Conservation (phyloP, 2,113 vertebrate species). For the Holacanthus passer region DNA sequence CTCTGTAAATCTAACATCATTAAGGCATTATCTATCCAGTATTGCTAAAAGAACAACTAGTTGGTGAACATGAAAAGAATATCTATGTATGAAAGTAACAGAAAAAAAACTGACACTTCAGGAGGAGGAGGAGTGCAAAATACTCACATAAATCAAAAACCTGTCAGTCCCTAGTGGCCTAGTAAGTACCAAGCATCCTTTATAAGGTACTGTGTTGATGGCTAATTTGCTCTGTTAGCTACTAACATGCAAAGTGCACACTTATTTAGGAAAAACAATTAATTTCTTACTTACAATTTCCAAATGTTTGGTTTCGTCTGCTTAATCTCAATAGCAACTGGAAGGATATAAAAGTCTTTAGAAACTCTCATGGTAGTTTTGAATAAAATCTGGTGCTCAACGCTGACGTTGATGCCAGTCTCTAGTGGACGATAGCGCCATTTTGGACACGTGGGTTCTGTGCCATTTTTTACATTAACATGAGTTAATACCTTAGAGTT, state of each 20-base stretch:
- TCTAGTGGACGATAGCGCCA: neutral
- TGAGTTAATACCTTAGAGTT: constrained; percentile 39
- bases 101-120: constrained; percentile 50
- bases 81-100: constrained; percentile 52
- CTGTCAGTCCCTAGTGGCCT: constrained; percentile 61
- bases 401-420: neutral
- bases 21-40: constrained; percentile 84
- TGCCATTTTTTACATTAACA: constrained; percentile 31
- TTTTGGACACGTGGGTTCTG: constrained; percentile 26
- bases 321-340: constrained; percentile 82
- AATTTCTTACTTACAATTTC: constrained; percentile 60
- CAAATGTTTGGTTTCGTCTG: constrained; percentile 82
- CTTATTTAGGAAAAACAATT: constrained; percentile 58
- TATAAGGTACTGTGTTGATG: constrained; percentile 54
- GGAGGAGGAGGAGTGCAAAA: constrained; percentile 77
- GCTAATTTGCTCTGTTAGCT: constrained; percentile 68
- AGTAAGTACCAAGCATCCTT: constrained; percentile 61
- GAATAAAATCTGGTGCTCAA: constrained; percentile 38
- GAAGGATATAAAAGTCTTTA: constrained; percentile 71
- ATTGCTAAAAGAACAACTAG: constrained; percentile 81
- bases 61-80: constrained; percentile 52
- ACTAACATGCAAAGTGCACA: constrained; percentile 78
- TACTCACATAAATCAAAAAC: constrained; percentile 65
- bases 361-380: constrained; percentile 48
- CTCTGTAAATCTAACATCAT: constrained; percentile 70